Evolutionary conservation across 2,113 vertebrate genomes (phyloP), one percentile per base, ranked within the genome.

Genomic region (Phalacrocorax aristotelis): DNA sequence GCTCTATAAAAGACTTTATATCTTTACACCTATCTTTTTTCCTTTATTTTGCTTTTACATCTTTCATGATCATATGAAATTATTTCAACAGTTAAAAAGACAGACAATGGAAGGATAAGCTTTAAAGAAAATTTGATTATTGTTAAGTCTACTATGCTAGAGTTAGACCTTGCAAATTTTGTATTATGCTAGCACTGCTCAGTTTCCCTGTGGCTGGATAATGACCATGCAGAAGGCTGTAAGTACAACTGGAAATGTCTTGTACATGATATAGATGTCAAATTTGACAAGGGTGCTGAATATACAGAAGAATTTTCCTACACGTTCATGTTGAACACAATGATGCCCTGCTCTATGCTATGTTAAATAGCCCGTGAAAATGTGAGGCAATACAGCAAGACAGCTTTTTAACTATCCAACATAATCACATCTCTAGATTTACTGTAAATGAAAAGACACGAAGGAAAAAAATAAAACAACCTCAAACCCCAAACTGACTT

Each of bases 321-420:
- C 30, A 7, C 0, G 0, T 11, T 64, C 2, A 1, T n/a, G 44
- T 55, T 85, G 74, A 82, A 44, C 58, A 62, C 18, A 22, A 19
- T 26, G 69, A 87, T 72, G 52, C 11, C 6, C 42, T 76, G 69
- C 58, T 65, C 60, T 82, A 9, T n/a, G 38, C 71, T 32, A 4
- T 51, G 55, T 71, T 93, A 87, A 96, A 85, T 18, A 85, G 40
- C 4, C 76, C 11, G 6, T 92, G 89, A 77, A 88, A 89, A 86
- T 32, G 19, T 36, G 79, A 80, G 49, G 27, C 66, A 65, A 22
- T 36, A 8, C 10, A 42, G 38, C 52, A 13, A 34, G 90, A 40
- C 62, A 86, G 54, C 30, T 90, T 69, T 85, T 83, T 61, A 90
- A 61, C 83, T 27, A 13, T 15, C 34, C 60, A 21, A 0, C 30